A percentile compares a stretch with the other conserved stretches of the same genome.
phyloP scores from a whole-genome alignment of 2,888 invertebrate species.

The Tiliacea aurago region DNA sequence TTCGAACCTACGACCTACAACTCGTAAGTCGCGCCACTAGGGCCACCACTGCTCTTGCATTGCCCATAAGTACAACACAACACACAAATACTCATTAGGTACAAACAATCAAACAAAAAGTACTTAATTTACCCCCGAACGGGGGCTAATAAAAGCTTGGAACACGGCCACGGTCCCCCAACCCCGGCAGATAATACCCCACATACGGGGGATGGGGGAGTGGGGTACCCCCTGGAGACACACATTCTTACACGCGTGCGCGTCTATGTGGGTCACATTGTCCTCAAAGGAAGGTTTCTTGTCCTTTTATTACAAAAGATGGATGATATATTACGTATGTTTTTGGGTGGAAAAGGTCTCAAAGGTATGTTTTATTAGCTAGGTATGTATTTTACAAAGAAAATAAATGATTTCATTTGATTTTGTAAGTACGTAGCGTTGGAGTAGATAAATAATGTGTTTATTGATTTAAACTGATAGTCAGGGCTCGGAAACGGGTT shows the following conservation, averaged over 20 bases:
- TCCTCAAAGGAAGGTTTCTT: constrained; percentile 73
- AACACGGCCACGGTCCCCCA: constrained; percentile 67
- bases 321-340: constrained; percentile 1
- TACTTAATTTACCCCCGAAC: constrained; percentile 60
- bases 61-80: background rate
- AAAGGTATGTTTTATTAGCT: constrained; percentile 8
- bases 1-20: no score
- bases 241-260: constrained; percentile 87
- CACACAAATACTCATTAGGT: constrained; percentile 51
- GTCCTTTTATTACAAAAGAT: constrained; percentile 56
- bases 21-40: no score
- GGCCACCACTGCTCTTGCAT: no score
- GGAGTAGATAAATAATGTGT: background rate
- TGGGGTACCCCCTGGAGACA: constrained; percentile 77
- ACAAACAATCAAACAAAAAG: constrained; percentile 67
- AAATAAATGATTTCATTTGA: background rate
- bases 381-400: background rate
- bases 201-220: constrained; percentile 66
- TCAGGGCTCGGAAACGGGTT: no score
- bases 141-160: constrained; percentile 69
- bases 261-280: constrained; percentile 86
- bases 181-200: constrained; percentile 76
- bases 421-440: background rate
- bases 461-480: background rate
- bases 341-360: constrained; percentile 20